Evolutionary conservation across 2,888 invertebrate species (phyloP), one percentile per base, ranked within the genome.

Genomic region (Leptinotarsa tumamoca): DNA sequence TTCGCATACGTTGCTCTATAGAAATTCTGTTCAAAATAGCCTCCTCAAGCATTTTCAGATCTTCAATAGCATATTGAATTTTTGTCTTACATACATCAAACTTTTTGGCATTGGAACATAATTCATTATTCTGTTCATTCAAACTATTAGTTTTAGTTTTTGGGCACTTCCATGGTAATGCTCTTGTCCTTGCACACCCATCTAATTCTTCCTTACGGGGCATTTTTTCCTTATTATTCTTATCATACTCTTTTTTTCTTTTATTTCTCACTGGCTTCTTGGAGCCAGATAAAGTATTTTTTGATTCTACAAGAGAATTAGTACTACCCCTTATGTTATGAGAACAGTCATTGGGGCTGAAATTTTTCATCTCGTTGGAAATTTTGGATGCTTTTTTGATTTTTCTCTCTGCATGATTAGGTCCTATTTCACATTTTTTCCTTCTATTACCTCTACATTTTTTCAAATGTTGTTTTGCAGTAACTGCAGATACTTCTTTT

Each of bases 61-160:
- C 21, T n/a, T 23, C 10, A 18, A 21, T 66, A 27, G 63, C 71
- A 54, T 56, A 13, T 17, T 71, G 51, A 67, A 76, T 7, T 23
- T 67, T 72, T 10, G 70, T 49, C 70, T 61, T 72, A 7, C 77
- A 49, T 67, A 81, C 50, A 71, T 81, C 79, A 17, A 76, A 73
- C n/a, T 80, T 75, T 13, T 75, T 78, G n/a, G 80, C 27, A 51
- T 76, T 78, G 50, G 78, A 75, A 5, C 72, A 68, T 69, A 82
- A 82, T 68, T 82, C 82, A 15, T 58, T 15, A 66, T 75, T 49
- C 17, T 50, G 63, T 4, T 77, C 10, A 4, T 69, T 17, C 0
- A 18, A n/a, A 27, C n/a, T 68, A 21, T 66, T 50, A 61, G 50
- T 70, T 14, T 58, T 71, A 3, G 5, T 43, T 43, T 58, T 73